A percentile compares a stretch with the other conserved stretches of the same genome.
Conservation (phyloP, 2,797 vertebrate species). For the Staurois parvus region DNA sequence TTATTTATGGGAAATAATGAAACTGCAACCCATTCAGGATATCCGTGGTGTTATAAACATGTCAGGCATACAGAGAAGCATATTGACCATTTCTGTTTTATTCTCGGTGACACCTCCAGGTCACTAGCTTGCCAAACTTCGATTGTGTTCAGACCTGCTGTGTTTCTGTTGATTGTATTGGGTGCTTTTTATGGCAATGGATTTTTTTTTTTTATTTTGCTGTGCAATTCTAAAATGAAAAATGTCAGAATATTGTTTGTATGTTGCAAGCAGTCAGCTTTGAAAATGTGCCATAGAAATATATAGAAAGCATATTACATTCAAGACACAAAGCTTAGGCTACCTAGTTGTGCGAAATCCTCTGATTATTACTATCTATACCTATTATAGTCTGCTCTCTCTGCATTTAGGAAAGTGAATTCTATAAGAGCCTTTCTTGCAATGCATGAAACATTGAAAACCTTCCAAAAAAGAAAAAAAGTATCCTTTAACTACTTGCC, state of each 20-base stretch:
- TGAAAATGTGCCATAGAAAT: neutral
- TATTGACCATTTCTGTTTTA: constrained; percentile 35
- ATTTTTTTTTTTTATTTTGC: neutral
- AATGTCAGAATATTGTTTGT: neutral
- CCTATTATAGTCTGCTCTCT: too few species aligned
- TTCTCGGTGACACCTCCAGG: constrained; percentile 10
- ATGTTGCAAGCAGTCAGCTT: neutral
- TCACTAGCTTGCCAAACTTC: constrained; percentile 4
- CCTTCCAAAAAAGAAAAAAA: too few species aligned
- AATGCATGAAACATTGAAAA: too few species aligned
- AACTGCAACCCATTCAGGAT: neutral
- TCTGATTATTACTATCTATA: too few species aligned
- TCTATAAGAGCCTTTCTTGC: too few species aligned
- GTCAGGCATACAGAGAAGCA: constrained; percentile 6
- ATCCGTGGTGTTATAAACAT: constrained; percentile 11
- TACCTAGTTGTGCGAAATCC: too few species aligned
- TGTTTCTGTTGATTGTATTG: constrained; percentile 28
- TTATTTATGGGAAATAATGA: constrained; percentile 28
- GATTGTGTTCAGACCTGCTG: neutral
- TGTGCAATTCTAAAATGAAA: neutral
- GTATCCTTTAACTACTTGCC: too few species aligned
- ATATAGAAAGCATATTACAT: neutral
- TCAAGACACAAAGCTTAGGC: neutral
- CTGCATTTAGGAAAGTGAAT: too few species aligned
- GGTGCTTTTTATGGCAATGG: neutral